Base-by-base conservation (phyloP, 2,888 invertebrate genomes). In the Lasius platythorax region DNA sequence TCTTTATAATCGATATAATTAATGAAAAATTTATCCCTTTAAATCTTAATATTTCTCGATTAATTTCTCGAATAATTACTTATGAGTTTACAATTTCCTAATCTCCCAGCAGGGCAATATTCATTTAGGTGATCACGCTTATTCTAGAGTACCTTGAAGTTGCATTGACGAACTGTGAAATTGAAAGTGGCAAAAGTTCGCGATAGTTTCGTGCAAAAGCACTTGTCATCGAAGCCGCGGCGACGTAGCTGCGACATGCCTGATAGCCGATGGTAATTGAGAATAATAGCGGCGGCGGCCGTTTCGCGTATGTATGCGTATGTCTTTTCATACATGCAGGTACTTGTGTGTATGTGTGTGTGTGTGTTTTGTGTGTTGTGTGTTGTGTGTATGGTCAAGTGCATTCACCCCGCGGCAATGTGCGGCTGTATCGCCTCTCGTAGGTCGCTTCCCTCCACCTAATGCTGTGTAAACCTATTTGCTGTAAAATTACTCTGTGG, bases 391-490 rank as follows among this genome's bases (percentile, higher is more conserved):
- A 50, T 28, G 79, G 68, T 82, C 67, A 87, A 85, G 90, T 89
- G 86, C 90, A 86, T 90, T 89, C 89, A 89, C 89, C 89, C 79
- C 85, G 81, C 74, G 89, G 85, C 89, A 61, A 64, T 73, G 72
- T 46, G 81, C 87, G 81, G 81, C 85, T 81, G 84, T 87, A 84
- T 88, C 84, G 87, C 76, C 89, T 81, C 82, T 81, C 82, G 79
- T 76, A 73, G 56, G 78, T 84, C 73, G 76, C 68, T 78, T 82
- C 82, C 61, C 75, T 76, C 68, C 64, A 53, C 82, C 86, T 79
- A 90, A 87, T 78, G 83, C 87, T 88, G 89, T 91, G 90, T 88
- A 90, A 90, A 91, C 91, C 91, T 91, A 90, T 90, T 90, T 91
- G 91, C 91, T 83, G 90, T 75, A 88, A 91, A 90, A 90, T 91